These are phyloP conservation scores for Melanotaenia boesemani DNA, from an alignment of 2,797 vertebrate species.

Conservation along the genomic window DNA sequence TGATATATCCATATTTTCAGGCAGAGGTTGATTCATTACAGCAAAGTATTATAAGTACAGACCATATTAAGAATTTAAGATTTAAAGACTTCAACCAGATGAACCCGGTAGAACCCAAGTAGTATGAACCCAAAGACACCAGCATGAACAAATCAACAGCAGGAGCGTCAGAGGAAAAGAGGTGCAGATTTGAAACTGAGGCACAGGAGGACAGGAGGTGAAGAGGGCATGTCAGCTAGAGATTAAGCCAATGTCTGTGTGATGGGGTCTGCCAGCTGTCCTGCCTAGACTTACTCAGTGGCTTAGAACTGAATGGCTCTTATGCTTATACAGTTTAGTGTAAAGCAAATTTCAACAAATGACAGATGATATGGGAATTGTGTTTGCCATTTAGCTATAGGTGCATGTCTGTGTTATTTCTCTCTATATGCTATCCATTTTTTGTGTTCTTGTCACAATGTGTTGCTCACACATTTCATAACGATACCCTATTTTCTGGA, in stretches of 20 bases:
- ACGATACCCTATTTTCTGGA: conserved; percentile 6
- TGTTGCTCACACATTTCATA: background rate
- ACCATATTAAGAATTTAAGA: background rate
- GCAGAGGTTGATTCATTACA: background rate
- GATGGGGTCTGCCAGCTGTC: conserved; percentile 62
- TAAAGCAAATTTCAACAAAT: conserved; percentile 37
- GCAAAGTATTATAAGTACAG: background rate
- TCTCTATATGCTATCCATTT: background rate
- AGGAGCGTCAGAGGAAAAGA: conserved; percentile 2
- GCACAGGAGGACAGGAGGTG: conserved; percentile 22
- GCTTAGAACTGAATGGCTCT: conserved; percentile 30
- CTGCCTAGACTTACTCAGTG: conserved; percentile 33
- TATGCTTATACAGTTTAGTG: conserved; percentile 23
- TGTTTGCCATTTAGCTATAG: conserved; percentile 4
- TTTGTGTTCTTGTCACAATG: background rate
- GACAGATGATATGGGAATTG: background rate
- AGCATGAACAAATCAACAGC: background rate
- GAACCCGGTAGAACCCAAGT: background rate
- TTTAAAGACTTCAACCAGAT: conserved; percentile 3
- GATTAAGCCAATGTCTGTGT: conserved; percentile 71
- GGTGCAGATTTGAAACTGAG: conserved; percentile 34
- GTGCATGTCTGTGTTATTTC: background rate
- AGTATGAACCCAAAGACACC: background rate
- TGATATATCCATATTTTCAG: background rate
- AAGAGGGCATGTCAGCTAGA: conserved; percentile 47